Conservation (phyloP, 37 sponge, comb jelly and placozoan species). For the Axinella damicornis region DNA sequence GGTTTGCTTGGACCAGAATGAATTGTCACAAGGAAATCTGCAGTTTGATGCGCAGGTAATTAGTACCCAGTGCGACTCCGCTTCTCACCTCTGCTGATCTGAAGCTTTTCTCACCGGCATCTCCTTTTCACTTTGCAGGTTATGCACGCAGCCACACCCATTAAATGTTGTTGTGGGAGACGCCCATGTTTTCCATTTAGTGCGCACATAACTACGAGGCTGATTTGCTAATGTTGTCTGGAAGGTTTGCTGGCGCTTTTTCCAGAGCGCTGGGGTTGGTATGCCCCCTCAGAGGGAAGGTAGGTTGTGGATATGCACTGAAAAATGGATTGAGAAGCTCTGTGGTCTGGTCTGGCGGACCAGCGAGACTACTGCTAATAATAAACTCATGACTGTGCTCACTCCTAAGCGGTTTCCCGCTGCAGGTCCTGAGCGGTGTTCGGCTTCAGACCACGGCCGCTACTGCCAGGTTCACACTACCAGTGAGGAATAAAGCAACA, state of each 20-base stretch:
- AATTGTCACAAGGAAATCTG: no score
- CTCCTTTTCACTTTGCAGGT: no score
- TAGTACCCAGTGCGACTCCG: not conserved
- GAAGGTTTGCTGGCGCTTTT: not conserved
- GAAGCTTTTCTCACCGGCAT: not conserved
- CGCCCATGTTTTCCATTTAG: conserved; percentile 4
- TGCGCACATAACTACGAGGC: not conserved
- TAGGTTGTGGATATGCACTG: not conserved
- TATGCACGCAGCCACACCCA: conserved; percentile 29
- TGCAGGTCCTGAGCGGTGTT: not conserved
- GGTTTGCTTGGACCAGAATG: no score
- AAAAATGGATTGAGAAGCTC: no score
- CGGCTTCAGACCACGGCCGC: conserved; percentile 28
- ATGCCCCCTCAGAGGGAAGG: not conserved
- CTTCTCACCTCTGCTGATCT: not conserved
- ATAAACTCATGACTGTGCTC: no score
- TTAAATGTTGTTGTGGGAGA: not conserved
- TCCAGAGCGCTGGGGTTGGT: not conserved
- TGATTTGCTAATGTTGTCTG: not conserved
- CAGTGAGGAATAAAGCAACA: not conserved
- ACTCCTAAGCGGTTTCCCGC: not conserved
- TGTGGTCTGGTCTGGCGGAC: no score
- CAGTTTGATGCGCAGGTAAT: not conserved
- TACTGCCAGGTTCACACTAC: conserved; percentile 32
- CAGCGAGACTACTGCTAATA: no score